These are phyloP conservation scores for Thunnus thynnus DNA, from an alignment of 2,113 vertebrate genomes.

Conservation along the genomic window DNA sequence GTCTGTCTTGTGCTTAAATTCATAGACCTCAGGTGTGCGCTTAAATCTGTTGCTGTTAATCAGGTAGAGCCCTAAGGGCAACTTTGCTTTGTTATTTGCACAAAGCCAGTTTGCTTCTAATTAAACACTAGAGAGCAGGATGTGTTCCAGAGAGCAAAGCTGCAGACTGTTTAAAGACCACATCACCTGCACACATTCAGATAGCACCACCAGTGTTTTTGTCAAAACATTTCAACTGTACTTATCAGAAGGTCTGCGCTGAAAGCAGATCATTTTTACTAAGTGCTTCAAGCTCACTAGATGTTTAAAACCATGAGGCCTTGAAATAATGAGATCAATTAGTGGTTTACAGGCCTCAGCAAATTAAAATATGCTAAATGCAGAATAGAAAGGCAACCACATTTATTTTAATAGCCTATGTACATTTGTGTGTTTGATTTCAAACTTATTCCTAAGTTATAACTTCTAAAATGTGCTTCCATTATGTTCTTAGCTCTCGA, in stretches of 20 bases:
- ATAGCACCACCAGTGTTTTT: too few species aligned
- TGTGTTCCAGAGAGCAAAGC: neutral
- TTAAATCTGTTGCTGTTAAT: neutral
- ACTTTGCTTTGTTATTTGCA: neutral
- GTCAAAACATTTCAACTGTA: too few species aligned
- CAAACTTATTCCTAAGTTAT: too few species aligned
- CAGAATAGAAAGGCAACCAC: neutral
- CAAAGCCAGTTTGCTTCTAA: slow-evolving; percentile 14
- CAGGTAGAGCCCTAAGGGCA: neutral
- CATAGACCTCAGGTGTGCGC: neutral
- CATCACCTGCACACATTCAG: too few species aligned
- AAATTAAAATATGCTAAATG: neutral
- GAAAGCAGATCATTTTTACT: too few species aligned
- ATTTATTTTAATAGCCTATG: too few species aligned
- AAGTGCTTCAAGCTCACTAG: too few species aligned
- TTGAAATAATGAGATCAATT: neutral
- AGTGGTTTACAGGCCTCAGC: too few species aligned
- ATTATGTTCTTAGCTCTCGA: neutral
- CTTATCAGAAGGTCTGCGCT: too few species aligned
- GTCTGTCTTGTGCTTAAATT: too few species aligned
- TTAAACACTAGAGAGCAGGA: slow-evolving; percentile 39
- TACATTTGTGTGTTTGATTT: too few species aligned
- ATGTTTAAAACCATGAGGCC: too few species aligned
- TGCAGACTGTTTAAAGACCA: neutral
- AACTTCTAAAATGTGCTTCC: neutral